Evolutionary conservation across 2,797 vertebrate species (phyloP).

Genomic region (Myotis myotis): DNA sequence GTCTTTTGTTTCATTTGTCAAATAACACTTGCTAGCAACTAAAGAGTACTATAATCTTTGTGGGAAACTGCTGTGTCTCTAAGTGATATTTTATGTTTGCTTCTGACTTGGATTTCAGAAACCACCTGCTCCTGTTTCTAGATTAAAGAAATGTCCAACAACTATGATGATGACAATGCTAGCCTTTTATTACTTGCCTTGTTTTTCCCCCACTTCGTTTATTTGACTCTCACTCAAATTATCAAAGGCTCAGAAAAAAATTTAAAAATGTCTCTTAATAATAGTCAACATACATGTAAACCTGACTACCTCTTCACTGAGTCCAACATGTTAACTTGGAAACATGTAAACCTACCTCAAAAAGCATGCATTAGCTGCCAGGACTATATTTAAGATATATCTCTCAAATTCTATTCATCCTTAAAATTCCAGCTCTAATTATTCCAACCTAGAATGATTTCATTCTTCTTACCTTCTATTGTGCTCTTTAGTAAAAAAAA

Average conservation of each 20-base stretch:
- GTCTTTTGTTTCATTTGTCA: conserved; percentile 27
- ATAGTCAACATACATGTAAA: background rate
- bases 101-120: conserved; percentile 54
- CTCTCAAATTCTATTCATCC: background rate
- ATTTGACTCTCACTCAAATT: background rate
- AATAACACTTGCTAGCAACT: conserved; percentile 33
- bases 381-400: background rate
- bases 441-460: background rate
- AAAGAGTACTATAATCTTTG: conserved; percentile 40
- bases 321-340: background rate
- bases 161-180: background rate
- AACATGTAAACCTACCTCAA: background rate
- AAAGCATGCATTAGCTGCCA: background rate
- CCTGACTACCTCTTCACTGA: background rate
- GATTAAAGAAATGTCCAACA: conserved; percentile 1
- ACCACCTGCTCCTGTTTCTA: conserved; percentile 4
- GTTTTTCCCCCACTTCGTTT: background rate
- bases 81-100: background rate
- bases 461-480: background rate
- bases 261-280: background rate
- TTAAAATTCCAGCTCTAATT: background rate
- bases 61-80: conserved; percentile 50
- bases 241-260: background rate
- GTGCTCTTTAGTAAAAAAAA: background rate
- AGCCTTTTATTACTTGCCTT: background rate